A percentile compares a stretch with the other conserved stretches of the same genome.
Conservation (phyloP, 2,888 invertebrate genomes). For the Ophion slaviceki region DNA sequence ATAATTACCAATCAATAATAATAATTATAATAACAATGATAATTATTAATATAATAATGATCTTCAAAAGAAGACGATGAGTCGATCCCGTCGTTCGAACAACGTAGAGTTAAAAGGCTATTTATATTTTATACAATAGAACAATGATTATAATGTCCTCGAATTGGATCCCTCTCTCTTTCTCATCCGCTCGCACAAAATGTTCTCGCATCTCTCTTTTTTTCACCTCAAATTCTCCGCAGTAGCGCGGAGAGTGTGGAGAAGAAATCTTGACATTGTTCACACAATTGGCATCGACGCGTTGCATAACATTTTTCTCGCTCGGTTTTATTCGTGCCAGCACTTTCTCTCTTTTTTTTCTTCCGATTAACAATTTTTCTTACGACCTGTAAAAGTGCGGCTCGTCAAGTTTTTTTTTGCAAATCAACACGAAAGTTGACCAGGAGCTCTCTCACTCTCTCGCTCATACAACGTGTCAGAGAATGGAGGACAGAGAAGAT, state of each 20-base stretch:
- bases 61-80: not conserved
- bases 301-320: too few species aligned
- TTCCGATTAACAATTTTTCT: slow-evolving; percentile 39
- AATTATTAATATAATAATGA: not conserved
- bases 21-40: slow-evolving; percentile 7
- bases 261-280: slow-evolving; percentile 2
- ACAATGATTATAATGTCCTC: not conserved
- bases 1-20: not conserved
- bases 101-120: slow-evolving; percentile 46
- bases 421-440: too few species aligned
- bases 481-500: slow-evolving; percentile 41
- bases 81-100: slow-evolving; percentile 23
- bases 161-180: not conserved
- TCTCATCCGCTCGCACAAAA: not conserved
- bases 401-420: too few species aligned
- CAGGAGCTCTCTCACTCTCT: not conserved
- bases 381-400: slow-evolving; percentile 17
- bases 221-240: slow-evolving; percentile 7
- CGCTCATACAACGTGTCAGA: slow-evolving; percentile 58
- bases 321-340: slow-evolving; percentile 3
- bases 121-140: not conserved
- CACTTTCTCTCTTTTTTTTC: not conserved
- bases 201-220: too few species aligned
- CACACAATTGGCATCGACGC: too few species aligned
- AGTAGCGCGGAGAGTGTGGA: slow-evolving; percentile 22